Percentiles rank a stretch among this genome's conserved stretches.
These are phyloP conservation scores for Heliconius melpomene DNA, from an alignment of 1,140 invertebrate genomes.

Conservation along the genomic window DNA sequence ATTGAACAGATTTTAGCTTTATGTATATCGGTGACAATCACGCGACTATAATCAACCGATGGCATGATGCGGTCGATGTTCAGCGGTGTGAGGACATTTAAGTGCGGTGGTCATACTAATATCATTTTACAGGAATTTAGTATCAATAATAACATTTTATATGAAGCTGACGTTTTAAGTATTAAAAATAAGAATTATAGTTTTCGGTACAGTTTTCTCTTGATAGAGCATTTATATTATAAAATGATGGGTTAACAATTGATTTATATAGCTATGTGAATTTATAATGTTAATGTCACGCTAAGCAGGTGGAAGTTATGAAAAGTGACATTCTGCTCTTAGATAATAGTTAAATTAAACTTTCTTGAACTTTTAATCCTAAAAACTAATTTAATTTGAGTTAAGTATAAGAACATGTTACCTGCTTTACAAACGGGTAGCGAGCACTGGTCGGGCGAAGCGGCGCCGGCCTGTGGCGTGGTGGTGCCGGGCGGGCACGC, in stretches of 20 bases:
- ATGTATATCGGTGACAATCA: neutral
- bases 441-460: slow-evolving; percentile 94
- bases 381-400: too few species aligned
- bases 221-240: neutral
- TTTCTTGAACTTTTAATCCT: too few species aligned
- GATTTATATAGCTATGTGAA: too few species aligned
- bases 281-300: too few species aligned
- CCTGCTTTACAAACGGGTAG: slow-evolving; percentile 92
- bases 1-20: neutral
- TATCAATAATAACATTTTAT: neutral
- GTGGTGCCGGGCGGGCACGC: slow-evolving; percentile 94
- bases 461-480: slow-evolving; percentile 91
- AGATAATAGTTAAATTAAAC: too few species aligned
- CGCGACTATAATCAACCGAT: neutral
- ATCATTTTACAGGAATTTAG: neutral
- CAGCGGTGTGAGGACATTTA: neutral
- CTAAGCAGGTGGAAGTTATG: too few species aligned
- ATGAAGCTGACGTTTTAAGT: neutral
- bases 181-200: neutral
- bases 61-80: neutral
- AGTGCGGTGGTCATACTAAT: neutral
- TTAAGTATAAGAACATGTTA: slow-evolving; percentile 44
- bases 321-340: too few species aligned
- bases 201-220: neutral
- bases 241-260: too few species aligned